phyloP scores from a whole-genome alignment of 2,888 invertebrate species.

The Bugulina stolonifera region DNA sequence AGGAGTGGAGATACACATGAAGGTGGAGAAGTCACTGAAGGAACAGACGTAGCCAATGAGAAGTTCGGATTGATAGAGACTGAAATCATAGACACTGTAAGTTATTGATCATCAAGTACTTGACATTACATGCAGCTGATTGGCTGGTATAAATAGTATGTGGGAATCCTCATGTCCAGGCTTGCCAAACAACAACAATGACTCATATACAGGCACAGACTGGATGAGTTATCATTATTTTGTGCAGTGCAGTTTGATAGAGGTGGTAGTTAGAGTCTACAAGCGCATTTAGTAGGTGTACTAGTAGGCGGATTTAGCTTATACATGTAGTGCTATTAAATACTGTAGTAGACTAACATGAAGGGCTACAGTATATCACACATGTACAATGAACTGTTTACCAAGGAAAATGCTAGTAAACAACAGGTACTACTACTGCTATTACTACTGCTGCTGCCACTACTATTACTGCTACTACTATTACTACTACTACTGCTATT shows the following conservation, averaged over 20 bases:
- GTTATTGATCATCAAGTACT: background rate
- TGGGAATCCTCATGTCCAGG: no score
- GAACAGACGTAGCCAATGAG: no score
- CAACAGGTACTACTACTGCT: background rate
- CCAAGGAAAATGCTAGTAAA: conserved; percentile 10
- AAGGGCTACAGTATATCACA: background rate
- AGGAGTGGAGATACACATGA: no score
- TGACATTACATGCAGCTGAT: background rate
- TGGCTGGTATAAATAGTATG: background rate
- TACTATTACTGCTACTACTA: background rate
- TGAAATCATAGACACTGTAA: conserved; percentile 20
- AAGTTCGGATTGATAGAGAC: conserved; percentile 9
- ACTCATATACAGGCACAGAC: background rate
- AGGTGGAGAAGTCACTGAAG: no score
- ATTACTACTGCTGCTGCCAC: no score
- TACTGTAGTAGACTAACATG: background rate
- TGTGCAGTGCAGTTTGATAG: no score
- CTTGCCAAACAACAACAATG: conserved; percentile 1
- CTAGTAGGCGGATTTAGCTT: no score
- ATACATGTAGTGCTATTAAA: background rate
- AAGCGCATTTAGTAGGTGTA: no score
- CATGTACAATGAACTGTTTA: conserved; percentile 9
- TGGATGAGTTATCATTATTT: no score
- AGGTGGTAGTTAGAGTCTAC: no score
- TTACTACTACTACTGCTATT: background rate